Evolutionary conservation across 2,888 invertebrate genomes (phyloP).

Genomic region (Plemyria rubiginata): DNA sequence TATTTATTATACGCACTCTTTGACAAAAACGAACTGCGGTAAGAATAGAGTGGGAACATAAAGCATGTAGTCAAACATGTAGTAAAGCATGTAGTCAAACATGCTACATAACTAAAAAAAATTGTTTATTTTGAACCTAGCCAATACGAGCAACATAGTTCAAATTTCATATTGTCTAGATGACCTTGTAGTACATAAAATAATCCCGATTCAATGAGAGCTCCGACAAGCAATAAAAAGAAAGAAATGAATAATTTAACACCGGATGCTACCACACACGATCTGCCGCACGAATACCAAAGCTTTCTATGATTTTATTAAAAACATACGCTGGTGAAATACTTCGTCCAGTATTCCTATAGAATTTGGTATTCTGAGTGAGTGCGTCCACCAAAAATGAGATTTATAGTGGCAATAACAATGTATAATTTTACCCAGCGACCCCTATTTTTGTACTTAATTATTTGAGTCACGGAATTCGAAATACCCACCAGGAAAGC

Average conservation of each 20-base stretch:
- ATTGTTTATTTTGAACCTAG: background rate
- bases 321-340: conserved; percentile 34
- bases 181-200: conserved; percentile 7
- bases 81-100: too few species aligned
- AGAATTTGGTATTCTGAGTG: conserved; percentile 71
- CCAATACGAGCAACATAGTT: conserved; percentile 1
- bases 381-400: conserved; percentile 74
- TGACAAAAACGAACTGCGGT: background rate
- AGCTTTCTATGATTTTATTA: conserved; percentile 40
- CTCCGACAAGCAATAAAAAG: conserved; percentile 30
- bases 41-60: background rate
- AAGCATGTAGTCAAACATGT: too few species aligned
- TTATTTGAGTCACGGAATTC: conserved; percentile 84
- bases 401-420: conserved; percentile 81
- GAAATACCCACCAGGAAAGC: conserved; percentile 75
- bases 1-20: background rate
- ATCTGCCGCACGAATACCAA: conserved; percentile 38
- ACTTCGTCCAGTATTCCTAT: conserved; percentile 40
- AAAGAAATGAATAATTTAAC: conserved; percentile 33
- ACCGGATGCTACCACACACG: conserved; percentile 34
- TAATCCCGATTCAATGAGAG: conserved; percentile 28
- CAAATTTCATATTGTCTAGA: conserved; percentile 16
- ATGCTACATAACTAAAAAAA: background rate
- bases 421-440: conserved; percentile 78
- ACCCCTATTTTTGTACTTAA: conserved; percentile 77